These are phyloP conservation scores for Hypanus sabinus DNA, from an alignment of 2,113 vertebrate genomes.

Conservation along the genomic window DNA sequence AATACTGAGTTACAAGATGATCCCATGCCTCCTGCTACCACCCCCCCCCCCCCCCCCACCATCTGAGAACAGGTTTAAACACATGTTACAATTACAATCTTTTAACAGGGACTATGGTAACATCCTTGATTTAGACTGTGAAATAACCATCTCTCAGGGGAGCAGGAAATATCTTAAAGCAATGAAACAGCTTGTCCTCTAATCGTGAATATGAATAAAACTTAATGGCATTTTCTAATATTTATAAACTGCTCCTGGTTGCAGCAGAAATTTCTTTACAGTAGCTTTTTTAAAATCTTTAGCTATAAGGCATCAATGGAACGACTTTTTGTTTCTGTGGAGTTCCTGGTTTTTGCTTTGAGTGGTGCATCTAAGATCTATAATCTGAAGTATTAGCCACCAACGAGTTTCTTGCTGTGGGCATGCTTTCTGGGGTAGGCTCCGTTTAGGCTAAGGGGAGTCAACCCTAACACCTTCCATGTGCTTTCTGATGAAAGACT, in stretches of 20 bases:
- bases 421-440: background rate
- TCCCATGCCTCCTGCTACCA: background rate
- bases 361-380: background rate
- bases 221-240: background rate
- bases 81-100: conserved; percentile 10
- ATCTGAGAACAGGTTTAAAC: background rate
- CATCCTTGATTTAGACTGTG: background rate
- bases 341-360: background rate
- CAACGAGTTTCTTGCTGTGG: background rate
- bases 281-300: background rate
- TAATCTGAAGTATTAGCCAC: too few relatives aligned
- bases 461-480: background rate
- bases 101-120: background rate
- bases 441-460: background rate
- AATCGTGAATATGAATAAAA: background rate
- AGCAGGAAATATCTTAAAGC: background rate
- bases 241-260: conserved; percentile 1
- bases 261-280: background rate
- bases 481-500: background rate
- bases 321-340: background rate
- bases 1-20: background rate
- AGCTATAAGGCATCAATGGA: background rate
- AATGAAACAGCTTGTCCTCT: background rate
- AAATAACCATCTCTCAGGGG: conserved; percentile 23
- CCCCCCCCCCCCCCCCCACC: too few relatives aligned